Base-by-base conservation (phyloP, 1,140 invertebrate species). In the Drosophila insularis region DNA sequence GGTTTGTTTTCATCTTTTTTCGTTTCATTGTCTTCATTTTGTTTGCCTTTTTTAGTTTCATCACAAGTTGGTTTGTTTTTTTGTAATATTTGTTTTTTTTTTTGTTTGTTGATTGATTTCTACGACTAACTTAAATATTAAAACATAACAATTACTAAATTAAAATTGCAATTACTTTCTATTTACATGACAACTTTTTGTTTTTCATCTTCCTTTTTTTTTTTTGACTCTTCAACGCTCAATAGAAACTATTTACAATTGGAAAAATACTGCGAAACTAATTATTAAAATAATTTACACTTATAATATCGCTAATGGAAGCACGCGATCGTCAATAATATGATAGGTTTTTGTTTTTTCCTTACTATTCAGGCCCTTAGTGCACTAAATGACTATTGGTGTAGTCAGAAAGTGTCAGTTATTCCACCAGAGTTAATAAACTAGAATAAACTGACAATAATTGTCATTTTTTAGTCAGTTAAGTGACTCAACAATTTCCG, bases 291-390 rank as follows among this genome's bases (percentile, higher is more conserved):
- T 87, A 87, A 87, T 87, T 86, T 86, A 86, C 67, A 79, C 81
- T 66, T 79, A 73, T 89, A 89, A 89, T 89, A 89, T 85, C 85
- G 85, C 85, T 85, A 89, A 81, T 89, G 85, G 85, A 89, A 89
- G 85, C 80, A 75, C 85, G 77, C 84, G 84, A 89, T 89, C 63
- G 73, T 78, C 76, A 65, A 68, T 89, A 78, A 21, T 21, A 19
- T 50, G 17, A 19, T 50, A 89, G 81, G 61, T 76, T 27, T 27
- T 27, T 23, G 23, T 23, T 27, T 27, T 73, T 71, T 73, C 75
- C 75, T 81, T 82, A 27, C 64, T 79, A 80, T 72, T 80, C 63
- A 84, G 68, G 59, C 68, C 40, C 69, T 56, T 67, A 81, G 61
- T 11, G 43, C 17, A 50, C 75, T 87, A 76, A 59, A 31, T 80